phyloP scores from a whole-genome alignment of 2,113 vertebrate species.

The Pomatorhinus ruficollis region DNA sequence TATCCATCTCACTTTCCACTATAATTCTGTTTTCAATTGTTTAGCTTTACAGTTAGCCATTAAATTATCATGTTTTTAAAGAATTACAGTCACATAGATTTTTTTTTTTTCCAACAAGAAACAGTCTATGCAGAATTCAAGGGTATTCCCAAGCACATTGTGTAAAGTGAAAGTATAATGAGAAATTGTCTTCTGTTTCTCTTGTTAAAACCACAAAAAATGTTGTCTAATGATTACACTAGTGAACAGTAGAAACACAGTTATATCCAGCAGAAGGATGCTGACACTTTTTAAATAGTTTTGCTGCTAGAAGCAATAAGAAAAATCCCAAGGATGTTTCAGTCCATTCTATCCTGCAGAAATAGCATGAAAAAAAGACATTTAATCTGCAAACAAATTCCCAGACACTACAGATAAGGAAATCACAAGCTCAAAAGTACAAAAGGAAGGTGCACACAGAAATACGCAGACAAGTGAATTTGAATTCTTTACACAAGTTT shows the following conservation, averaged over 20 bases:
- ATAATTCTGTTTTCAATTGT: not conserved
- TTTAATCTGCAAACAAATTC: not conserved
- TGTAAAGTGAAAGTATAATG: fast-evolving
- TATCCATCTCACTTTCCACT: not conserved
- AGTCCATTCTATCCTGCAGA: not conserved
- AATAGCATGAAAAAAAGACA: not conserved
- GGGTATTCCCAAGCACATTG: not conserved
- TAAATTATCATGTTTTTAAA: fast-evolving
- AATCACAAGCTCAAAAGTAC: not conserved
- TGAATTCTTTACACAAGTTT: not conserved
- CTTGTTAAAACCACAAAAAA: not conserved
- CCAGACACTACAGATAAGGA: not conserved
- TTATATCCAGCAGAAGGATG: not conserved
- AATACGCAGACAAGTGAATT: not conserved
- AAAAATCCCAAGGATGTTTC: not conserved
- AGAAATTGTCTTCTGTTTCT: not conserved
- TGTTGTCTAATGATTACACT: not conserved
- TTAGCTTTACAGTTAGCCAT: not conserved
- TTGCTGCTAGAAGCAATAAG: not conserved
- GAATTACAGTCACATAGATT: not conserved
- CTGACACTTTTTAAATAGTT: not conserved
- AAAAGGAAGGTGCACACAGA: not conserved
- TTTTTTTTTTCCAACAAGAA: not conserved
- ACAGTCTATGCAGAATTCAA: not conserved
- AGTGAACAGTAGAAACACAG: not conserved